phyloP scores from a whole-genome alignment of 2,797 vertebrate genomes.

The Nannoperca australis region DNA sequence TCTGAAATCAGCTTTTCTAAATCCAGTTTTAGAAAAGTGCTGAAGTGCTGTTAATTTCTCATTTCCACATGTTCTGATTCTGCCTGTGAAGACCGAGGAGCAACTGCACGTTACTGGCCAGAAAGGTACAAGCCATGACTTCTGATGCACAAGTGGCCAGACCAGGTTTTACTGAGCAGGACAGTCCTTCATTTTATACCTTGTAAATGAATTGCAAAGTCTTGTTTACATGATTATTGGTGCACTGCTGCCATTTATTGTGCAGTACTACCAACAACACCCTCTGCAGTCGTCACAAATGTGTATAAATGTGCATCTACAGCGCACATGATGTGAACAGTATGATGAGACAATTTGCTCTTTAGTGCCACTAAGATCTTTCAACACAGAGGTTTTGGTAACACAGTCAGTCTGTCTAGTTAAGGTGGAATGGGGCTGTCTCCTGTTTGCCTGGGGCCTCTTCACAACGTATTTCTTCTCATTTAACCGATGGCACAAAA shows the following conservation, averaged over 20 bases:
- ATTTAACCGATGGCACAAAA: background rate
- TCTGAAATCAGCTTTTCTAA: constrained; percentile 1
- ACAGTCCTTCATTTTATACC: background rate
- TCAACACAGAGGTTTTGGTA: background rate
- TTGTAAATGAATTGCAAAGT: background rate
- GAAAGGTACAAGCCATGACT: background rate
- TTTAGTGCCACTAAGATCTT: background rate
- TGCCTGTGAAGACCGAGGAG: background rate
- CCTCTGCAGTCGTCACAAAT: background rate
- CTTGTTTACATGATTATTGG: background rate
- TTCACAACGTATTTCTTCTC: background rate
- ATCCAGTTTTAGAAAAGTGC: background rate
- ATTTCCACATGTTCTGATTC: too few relatives aligned
- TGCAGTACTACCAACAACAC: background rate
- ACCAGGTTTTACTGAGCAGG: background rate
- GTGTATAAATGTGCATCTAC: background rate
- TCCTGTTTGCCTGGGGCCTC: background rate
- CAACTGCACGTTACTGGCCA: background rate
- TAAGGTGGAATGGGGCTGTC: background rate
- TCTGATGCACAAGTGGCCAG: background rate
- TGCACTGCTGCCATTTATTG: background rate
- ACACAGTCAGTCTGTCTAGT: background rate
- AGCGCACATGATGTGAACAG: too few relatives aligned
- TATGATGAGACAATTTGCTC: background rate
- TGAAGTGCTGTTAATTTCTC: background rate